A percentile compares a stretch with the other conserved stretches of the same genome.
These are phyloP conservation scores for Hetaerina americana DNA, from an alignment of 1,140 invertebrate species.

Conservation along the genomic window DNA sequence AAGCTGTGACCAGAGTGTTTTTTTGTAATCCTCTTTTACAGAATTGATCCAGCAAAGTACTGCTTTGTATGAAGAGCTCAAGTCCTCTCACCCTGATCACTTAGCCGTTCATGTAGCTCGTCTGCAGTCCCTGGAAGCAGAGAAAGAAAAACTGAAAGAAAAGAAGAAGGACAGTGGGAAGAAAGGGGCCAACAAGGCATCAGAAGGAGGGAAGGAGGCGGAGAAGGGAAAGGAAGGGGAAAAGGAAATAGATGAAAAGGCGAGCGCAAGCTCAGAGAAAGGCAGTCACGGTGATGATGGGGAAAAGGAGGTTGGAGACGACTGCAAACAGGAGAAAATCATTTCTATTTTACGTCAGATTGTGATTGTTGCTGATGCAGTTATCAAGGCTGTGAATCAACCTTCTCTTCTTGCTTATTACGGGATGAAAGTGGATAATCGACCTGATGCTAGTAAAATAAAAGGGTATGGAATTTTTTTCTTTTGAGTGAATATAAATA, in stretches of 20 bases:
- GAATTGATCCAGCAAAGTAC: slow-evolving; percentile 17
- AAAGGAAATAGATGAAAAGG: neutral
- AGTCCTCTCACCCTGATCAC: slow-evolving; percentile 52
- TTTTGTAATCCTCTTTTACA: too few relatives aligned
- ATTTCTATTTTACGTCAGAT: neutral
- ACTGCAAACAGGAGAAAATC: neutral
- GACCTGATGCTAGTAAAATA: slow-evolving; percentile 61
- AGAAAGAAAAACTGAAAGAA: neutral
- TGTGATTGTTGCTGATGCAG: slow-evolving; percentile 39
- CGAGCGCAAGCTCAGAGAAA: neutral
- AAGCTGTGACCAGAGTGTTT: too few relatives aligned
- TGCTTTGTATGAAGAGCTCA: slow-evolving; percentile 61
- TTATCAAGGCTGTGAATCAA: slow-evolving; percentile 58
- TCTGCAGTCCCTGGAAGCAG: slow-evolving; percentile 56
- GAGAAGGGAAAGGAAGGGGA: neutral
- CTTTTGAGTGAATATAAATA: too few relatives aligned
- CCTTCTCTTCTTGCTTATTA: slow-evolving; percentile 56
- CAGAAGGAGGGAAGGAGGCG: neutral
- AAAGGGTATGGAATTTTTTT: slow-evolving; percentile 47
- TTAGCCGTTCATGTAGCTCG: slow-evolving; percentile 61
- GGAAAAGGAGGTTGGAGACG: neutral
- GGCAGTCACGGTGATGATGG: neutral
- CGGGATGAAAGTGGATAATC: slow-evolving; percentile 64
- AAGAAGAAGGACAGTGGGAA: neutral
- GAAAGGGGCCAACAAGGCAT: neutral